These are phyloP conservation scores for Papilio polytes DNA, from an alignment of 1,140 invertebrate species.

Conservation along the genomic window DNA sequence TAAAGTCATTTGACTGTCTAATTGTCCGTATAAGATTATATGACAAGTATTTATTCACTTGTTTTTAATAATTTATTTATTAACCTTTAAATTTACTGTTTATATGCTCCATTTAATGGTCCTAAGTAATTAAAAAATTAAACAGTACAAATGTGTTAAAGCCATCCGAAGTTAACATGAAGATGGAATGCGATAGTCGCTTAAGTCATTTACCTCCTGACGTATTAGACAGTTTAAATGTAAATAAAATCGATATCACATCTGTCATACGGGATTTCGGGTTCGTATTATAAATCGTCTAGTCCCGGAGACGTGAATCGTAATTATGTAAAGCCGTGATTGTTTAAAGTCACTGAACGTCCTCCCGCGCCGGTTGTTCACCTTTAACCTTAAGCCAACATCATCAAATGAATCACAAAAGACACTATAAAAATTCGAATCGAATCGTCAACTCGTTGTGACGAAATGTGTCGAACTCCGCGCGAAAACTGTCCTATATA, in stretches of 20 bases:
- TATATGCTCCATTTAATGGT: background rate
- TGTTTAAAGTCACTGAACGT: slow-evolving; percentile 58
- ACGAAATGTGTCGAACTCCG: slow-evolving; percentile 54
- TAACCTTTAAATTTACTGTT: background rate
- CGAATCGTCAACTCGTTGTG: slow-evolving; percentile 54
- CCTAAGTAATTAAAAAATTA: background rate
- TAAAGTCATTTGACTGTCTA: background rate
- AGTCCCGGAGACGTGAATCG: slow-evolving; percentile 22
- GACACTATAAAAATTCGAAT: slow-evolving; percentile 42
- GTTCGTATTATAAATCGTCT: slow-evolving; percentile 34
- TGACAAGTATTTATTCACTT: background rate
- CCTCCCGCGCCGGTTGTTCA: slow-evolving; percentile 55
- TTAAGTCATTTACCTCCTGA: background rate
- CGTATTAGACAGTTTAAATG: background rate
- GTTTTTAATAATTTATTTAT: background rate
- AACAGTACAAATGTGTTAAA: background rate
- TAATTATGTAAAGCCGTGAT: slow-evolving; percentile 42
- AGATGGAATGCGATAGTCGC: background rate
- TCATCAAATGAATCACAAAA: slow-evolving; percentile 46
- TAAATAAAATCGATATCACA: slow-evolving; percentile 24
- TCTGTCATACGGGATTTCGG: slow-evolving; percentile 32
- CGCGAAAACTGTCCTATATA: slow-evolving; percentile 74
- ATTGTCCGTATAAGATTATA: background rate
- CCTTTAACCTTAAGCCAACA: slow-evolving; percentile 58
- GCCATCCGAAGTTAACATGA: background rate